phyloP scores from a whole-genome alignment of 2,113 vertebrate genomes.

The Aspidoscelis tigris region DNA sequence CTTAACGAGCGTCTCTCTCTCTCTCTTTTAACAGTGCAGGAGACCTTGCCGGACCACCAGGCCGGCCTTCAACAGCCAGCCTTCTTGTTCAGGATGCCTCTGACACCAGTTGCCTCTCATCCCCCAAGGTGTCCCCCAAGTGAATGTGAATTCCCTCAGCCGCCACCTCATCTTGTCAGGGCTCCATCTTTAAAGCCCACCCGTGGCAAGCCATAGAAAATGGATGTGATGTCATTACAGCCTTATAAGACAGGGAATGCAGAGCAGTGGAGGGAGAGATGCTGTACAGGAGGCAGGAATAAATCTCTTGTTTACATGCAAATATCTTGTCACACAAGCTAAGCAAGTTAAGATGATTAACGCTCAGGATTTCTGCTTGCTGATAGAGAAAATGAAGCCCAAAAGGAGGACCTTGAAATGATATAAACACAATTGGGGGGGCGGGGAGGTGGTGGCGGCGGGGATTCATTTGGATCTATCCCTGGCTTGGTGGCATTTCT shows the following conservation, averaged over 20 bases:
- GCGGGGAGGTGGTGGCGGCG: no score
- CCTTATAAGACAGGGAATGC: not conserved
- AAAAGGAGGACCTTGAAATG: not conserved
- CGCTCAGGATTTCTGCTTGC: not conserved
- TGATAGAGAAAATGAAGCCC: not conserved
- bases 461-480: slow-evolving; percentile 37
- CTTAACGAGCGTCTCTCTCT: slow-evolving; percentile 55
- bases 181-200: not conserved
- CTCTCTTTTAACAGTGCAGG: slow-evolving; percentile 29
- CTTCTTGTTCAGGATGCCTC: slow-evolving; percentile 35
- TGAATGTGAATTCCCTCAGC: slow-evolving; percentile 30
- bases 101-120: slow-evolving; percentile 26
- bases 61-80: not conserved
- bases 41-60: not conserved
- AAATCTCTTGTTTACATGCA: not conserved
- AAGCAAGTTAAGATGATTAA: not conserved
- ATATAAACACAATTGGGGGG: not conserved
- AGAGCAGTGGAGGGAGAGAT: not conserved
- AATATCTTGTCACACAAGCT: slow-evolving; percentile 15
- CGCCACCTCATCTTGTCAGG: slow-evolving; percentile 5
- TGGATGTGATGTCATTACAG: not conserved
- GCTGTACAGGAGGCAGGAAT: not conserved
- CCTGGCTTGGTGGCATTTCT: slow-evolving; percentile 57
- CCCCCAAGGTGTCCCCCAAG: slow-evolving; percentile 26
- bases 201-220: slow-evolving; percentile 8